Evolutionary conservation across 2,113 vertebrate species (phyloP).

Genomic region (Probosciger aterrimus): DNA sequence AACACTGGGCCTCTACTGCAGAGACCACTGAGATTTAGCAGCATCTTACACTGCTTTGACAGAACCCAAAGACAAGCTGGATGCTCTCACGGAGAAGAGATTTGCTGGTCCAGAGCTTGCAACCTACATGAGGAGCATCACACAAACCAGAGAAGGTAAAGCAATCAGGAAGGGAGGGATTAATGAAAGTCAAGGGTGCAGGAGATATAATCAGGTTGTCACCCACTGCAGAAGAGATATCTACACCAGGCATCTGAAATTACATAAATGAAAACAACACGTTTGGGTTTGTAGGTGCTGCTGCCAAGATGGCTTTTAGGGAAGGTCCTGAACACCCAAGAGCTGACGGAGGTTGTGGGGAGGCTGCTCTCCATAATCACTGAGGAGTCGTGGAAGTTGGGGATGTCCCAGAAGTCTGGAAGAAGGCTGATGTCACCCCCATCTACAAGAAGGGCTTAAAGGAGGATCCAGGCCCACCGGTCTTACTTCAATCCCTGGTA

Average conservation of each 20-base stretch:
- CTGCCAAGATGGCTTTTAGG: background rate
- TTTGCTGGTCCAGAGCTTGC: background rate
- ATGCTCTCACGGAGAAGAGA: background rate
- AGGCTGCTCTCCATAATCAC: background rate
- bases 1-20: background rate
- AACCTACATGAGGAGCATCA: background rate
- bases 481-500: background rate
- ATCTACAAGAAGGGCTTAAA: background rate
- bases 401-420: background rate
- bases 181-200: slow-evolving; percentile 20
- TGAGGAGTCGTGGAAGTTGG: background rate
- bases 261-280: slow-evolving; percentile 31
- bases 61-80: background rate
- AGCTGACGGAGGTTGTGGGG: rapidly evolving
- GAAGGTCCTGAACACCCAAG: background rate
- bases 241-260: slow-evolving; percentile 37
- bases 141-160: background rate
- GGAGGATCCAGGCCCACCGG: background rate
- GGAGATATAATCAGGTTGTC: slow-evolving; percentile 41
- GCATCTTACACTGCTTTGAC: background rate
- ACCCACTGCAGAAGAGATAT: background rate
- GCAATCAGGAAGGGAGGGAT: slow-evolving; percentile 61
- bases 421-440: background rate
- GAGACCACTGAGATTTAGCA: background rate
- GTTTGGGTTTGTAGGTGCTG: background rate